Conservation (phyloP, 2,888 invertebrate genomes). For the Andricus quercusramuli region DNA sequence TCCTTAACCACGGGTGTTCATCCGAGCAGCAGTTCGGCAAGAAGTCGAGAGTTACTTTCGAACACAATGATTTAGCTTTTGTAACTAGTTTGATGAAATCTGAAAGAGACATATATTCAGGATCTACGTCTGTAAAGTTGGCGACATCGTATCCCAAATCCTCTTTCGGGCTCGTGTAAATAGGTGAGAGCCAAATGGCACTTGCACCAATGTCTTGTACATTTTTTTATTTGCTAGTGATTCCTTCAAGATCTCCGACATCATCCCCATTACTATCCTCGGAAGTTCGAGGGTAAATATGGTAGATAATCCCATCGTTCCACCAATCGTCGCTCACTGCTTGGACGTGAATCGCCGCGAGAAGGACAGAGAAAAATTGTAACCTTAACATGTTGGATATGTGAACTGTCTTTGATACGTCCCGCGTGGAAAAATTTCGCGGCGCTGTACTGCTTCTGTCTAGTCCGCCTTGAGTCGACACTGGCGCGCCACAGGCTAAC, state of each 20-base stretch:
- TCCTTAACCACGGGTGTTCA: too few species aligned
- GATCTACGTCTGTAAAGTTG: slow-evolving; percentile 83
- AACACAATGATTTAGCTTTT: too few species aligned
- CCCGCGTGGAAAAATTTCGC: too few species aligned
- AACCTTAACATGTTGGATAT: slow-evolving; percentile 9
- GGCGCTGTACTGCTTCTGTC: too few species aligned
- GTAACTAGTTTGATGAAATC: slow-evolving; percentile 80
- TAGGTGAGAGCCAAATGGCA: slow-evolving; percentile 86
- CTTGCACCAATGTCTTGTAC: slow-evolving; percentile 82
- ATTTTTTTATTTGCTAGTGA: slow-evolving; percentile 79
- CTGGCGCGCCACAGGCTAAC: too few species aligned
- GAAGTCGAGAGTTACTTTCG: too few species aligned
- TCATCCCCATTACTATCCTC: slow-evolving; percentile 86
- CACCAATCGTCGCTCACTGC: slow-evolving; percentile 85
- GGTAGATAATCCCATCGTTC: slow-evolving; percentile 89
- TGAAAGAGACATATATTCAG: slow-evolving; percentile 84
- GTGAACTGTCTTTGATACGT: background rate
- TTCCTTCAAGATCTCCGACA: slow-evolving; percentile 57
- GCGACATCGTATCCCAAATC: slow-evolving; percentile 85
- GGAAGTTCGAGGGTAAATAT: slow-evolving; percentile 92
- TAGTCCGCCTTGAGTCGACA: too few species aligned
- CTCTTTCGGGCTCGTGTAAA: slow-evolving; percentile 85
- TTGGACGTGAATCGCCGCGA: slow-evolving; percentile 1
- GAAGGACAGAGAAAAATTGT: background rate
- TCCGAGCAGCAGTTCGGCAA: too few species aligned